Evolutionary conservation across 2,888 invertebrate species (phyloP).

Genomic region (Psylliodes chrysocephalus): DNA sequence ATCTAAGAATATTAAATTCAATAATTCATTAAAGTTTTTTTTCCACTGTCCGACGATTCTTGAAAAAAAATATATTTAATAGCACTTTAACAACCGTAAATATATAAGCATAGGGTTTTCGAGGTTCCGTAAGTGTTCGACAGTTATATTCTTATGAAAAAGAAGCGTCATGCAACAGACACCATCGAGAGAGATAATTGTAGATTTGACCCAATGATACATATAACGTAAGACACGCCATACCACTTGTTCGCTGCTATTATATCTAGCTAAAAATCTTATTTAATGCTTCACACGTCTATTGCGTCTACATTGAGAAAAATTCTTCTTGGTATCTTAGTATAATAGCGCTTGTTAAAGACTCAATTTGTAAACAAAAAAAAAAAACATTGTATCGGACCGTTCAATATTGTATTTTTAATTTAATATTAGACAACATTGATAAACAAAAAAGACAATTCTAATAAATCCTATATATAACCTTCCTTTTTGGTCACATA

Average conservation of each 20-base stretch:
- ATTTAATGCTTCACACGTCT: background rate
- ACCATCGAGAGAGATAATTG: slow-evolving; percentile 18
- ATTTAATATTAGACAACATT: no score
- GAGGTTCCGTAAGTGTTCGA: slow-evolving; percentile 18
- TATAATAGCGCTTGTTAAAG: no score
- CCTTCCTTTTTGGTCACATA: no score
- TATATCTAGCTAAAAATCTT: slow-evolving; percentile 18
- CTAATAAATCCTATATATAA: no score
- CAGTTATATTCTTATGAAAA: slow-evolving; percentile 19
- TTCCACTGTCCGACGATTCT: slow-evolving; percentile 4
- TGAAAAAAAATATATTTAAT: slow-evolving; percentile 14
- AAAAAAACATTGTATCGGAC: no score
- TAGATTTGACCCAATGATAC: slow-evolving; percentile 35
- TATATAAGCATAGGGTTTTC: slow-evolving; percentile 13
- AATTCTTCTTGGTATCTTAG: no score
- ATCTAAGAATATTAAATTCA: background rate
- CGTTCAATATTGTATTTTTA: no score
- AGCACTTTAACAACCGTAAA: slow-evolving; percentile 14
- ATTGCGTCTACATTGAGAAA: background rate
- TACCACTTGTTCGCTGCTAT: slow-evolving; percentile 13
- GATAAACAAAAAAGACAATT: no score
- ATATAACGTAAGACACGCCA: slow-evolving; percentile 28
- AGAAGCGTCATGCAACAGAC: slow-evolving; percentile 19
- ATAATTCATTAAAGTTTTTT: slow-evolving; percentile 5
- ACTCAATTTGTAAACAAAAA: no score